These are phyloP conservation scores for Gymnobelideus leadbeateri DNA, from an alignment of 2,113 vertebrate genomes.

Conservation along the genomic window DNA sequence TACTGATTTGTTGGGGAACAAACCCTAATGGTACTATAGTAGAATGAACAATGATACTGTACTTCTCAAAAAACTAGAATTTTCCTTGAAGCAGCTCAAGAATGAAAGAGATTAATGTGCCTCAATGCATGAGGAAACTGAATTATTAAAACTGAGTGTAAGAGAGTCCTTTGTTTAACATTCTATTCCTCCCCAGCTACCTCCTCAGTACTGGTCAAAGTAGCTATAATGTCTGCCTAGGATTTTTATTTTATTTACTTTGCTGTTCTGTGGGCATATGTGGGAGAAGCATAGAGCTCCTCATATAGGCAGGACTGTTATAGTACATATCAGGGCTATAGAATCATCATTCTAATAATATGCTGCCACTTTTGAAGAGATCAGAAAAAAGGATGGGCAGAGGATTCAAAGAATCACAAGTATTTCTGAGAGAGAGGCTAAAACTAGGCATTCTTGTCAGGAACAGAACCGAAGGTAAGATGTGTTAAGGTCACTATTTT, in stretches of 20 bases:
- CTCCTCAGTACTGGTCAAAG: not conserved
- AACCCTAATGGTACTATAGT: not conserved
- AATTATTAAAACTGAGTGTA: not conserved
- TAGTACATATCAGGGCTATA: not conserved
- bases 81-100: not conserved
- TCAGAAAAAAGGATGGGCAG: not conserved
- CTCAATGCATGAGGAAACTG: not conserved
- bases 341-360: not conserved
- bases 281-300: not conserved
- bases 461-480: not conserved
- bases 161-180: not conserved
- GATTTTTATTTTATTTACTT: not conserved
- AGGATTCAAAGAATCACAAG: not conserved
- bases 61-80: too few species aligned
- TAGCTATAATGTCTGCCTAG: not conserved
- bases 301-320: not conserved
- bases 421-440: not conserved
- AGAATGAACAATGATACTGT: not conserved
- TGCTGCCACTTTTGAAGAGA: not conserved
- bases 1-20: not conserved
- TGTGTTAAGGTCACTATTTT: not conserved
- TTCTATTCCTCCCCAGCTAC: not conserved
- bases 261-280: not conserved
- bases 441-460: not conserved
- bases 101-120: not conserved